Evolutionary conservation across 2,888 invertebrate genomes (phyloP).

Genomic region (Elysia crispata): DNA sequence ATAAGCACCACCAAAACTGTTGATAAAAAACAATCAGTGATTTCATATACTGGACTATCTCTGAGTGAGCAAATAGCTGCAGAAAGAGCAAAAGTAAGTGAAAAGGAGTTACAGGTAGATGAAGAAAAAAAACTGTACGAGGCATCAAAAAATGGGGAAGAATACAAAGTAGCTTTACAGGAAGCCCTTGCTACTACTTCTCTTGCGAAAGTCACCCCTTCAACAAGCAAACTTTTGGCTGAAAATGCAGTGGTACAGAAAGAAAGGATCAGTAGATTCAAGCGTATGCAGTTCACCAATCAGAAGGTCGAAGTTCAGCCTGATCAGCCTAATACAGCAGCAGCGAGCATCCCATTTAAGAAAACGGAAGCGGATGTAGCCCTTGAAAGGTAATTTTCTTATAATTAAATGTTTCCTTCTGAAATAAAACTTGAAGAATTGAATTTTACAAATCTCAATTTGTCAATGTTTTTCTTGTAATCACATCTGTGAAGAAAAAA

Average conservation of each 20-base stretch:
- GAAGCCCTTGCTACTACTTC: conserved; percentile 4
- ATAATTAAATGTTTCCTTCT: background rate
- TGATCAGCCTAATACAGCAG: background rate
- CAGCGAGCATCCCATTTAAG: background rate
- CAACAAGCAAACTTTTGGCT: background rate
- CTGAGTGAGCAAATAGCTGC: conserved; percentile 24
- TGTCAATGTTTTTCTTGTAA: no score
- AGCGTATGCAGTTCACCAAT: conserved; percentile 38
- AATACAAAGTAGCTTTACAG: conserved; percentile 37
- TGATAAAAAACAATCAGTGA: background rate
- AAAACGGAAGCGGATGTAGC: conserved; percentile 45
- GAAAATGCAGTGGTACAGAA: conserved; percentile 31
- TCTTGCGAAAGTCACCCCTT: conserved; percentile 3
- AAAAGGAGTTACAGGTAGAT: background rate
- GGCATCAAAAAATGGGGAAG: conserved; percentile 44
- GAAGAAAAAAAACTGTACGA: conserved; percentile 50
- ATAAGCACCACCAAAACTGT: background rate
- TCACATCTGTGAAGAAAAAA: no score
- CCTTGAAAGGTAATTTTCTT: conserved; percentile 52
- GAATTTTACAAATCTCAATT: no score
- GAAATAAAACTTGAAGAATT: no score
- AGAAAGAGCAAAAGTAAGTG: background rate
- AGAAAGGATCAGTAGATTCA: conserved; percentile 34
- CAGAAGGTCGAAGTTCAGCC: conserved; percentile 6
- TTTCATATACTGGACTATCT: conserved; percentile 34